A percentile compares a stretch with the other conserved stretches of the same genome.
Evolutionary conservation across 2,797 vertebrate species (phyloP).

Genomic region (Chelon labrosus): DNA sequence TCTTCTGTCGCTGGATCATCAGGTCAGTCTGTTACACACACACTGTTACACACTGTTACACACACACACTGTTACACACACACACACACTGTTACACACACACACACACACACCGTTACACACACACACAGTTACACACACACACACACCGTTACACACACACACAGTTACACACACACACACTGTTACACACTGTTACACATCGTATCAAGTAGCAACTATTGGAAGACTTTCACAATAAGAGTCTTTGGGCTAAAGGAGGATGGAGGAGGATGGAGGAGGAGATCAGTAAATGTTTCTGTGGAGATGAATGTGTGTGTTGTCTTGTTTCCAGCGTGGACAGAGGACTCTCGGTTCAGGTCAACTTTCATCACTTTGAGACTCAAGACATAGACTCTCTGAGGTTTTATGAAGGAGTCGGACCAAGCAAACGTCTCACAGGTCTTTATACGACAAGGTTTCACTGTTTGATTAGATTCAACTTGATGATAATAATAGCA

Average conservation of each 20-base stretch:
- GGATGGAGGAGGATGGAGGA: no score
- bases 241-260: no score
- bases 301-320: no score
- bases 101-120: background rate
- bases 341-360: conserved; percentile 81
- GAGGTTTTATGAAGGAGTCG: conserved; percentile 88
- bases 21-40: conserved; percentile 68
- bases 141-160: background rate
- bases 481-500: background rate
- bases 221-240: no score
- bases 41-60: no score
- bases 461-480: no score
- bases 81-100: background rate
- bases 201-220: no score
- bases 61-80: no score
- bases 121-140: background rate
- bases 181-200: no score
- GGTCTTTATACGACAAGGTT: conserved; percentile 53
- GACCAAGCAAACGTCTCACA: conserved; percentile 82
- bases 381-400: conserved; percentile 79
- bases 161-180: background rate
- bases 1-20: conserved; percentile 91
- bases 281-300: no score
- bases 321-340: conserved; percentile 78
- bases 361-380: conserved; percentile 86